phyloP scores from a whole-genome alignment of 2,888 invertebrate genomes.

The Sarcophaga rosellei region DNA sequence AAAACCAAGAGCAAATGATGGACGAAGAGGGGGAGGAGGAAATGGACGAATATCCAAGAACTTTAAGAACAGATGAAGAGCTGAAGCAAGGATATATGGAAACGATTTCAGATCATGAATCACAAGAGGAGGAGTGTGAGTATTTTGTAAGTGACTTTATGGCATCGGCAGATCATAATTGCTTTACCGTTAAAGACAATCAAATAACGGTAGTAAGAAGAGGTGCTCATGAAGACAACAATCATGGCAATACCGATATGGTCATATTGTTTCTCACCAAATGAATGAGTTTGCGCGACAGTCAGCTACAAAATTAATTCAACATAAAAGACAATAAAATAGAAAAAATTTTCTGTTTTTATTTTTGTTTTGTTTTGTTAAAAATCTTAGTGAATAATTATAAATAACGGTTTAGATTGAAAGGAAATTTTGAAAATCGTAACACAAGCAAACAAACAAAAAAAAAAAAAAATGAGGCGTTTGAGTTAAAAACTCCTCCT shows the following conservation, averaged over 20 bases:
- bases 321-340: constrained; percentile 61
- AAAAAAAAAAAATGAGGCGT: background rate
- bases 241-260: constrained; percentile 68
- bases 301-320: constrained; percentile 24
- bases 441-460: background rate
- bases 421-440: background rate
- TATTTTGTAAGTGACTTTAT: constrained; percentile 44
- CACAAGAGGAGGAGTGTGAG: constrained; percentile 44
- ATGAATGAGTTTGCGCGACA: constrained; percentile 42
- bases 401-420: background rate
- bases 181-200: constrained; percentile 55
- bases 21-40: no score
- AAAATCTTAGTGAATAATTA: background rate
- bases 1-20: no score
- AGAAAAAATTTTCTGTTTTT: constrained; percentile 34
- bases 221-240: constrained; percentile 40
- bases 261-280: constrained; percentile 70
- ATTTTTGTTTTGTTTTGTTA: background rate
- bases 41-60: background rate
- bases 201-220: constrained; percentile 69
- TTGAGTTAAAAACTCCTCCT: background rate
- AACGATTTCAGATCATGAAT: constrained; percentile 27
- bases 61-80: background rate
- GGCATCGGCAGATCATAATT: constrained; percentile 3
- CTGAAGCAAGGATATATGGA: constrained; percentile 20